Conservation (phyloP, 2,888 invertebrate species). For the Drosophila tripunctata region DNA sequence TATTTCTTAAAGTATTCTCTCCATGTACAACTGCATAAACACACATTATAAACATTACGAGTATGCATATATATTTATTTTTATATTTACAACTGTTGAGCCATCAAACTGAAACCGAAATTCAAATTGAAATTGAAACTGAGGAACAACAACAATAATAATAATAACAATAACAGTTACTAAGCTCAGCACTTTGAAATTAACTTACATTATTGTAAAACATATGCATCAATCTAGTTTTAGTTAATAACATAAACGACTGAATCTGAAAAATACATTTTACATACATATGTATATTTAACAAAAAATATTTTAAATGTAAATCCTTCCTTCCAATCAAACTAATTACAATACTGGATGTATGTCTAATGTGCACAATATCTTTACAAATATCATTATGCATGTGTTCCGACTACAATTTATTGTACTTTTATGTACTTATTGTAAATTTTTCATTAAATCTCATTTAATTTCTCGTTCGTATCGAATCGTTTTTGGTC, state of each 20-base stretch:
- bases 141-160: constrained; percentile 13
- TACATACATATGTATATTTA: constrained; percentile 27
- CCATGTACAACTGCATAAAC: constrained; percentile 37
- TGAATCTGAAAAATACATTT: constrained; percentile 62
- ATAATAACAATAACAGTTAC: constrained; percentile 40
- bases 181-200: constrained; percentile 46
- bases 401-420: constrained; percentile 1
- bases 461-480: not conserved
- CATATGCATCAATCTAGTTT: constrained; percentile 39
- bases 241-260: constrained; percentile 54
- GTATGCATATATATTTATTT: constrained; percentile 7
- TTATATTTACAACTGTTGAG: constrained; percentile 8
- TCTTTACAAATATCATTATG: not conserved
- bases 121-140: constrained; percentile 1
- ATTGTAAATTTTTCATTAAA: not conserved
- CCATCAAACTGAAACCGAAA: constrained; percentile 29
- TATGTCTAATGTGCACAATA: no score
- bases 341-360: no score
- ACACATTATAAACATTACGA: constrained; percentile 18
- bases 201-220: constrained; percentile 30
- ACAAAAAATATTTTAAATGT: constrained; percentile 21
- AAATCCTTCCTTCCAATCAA: no score
- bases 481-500: constrained; percentile 1
- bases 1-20: constrained; percentile 59
- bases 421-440: constrained; percentile 20